A percentile compares a stretch with the other conserved stretches of the same genome.
These are phyloP conservation scores for Antennarius maculatus DNA, from an alignment of 2,797 vertebrate species.

Conservation along the genomic window DNA sequence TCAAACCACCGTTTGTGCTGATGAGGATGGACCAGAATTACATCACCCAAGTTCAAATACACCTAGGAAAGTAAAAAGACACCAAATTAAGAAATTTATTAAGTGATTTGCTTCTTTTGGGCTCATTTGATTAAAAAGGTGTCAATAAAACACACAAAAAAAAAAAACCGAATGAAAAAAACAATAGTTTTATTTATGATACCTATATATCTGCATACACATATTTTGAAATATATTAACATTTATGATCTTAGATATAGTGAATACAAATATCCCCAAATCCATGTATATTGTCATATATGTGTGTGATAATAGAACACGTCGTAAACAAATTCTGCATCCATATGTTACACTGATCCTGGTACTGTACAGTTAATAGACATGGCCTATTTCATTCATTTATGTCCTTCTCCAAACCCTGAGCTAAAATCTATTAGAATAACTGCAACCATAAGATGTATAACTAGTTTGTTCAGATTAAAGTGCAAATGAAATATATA, in stretches of 20 bases:
- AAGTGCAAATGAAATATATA: conserved; percentile 59
- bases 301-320: conserved; percentile 74
- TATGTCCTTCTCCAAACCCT: conserved; percentile 54
- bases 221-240: conserved; percentile 79
- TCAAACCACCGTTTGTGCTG: too few relatives aligned
- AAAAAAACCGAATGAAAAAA: conserved; percentile 67
- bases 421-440: conserved; percentile 58
- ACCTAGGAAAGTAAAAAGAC: too few relatives aligned
- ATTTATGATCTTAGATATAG: conserved; percentile 77
- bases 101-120: too few relatives aligned
- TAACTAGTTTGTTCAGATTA: conserved; percentile 52
- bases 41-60: too few relatives aligned
- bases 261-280: conserved; percentile 83
- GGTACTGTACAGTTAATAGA: conserved; percentile 62
- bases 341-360: conserved; percentile 72
- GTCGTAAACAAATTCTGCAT: conserved; percentile 63
- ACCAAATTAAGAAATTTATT: too few relatives aligned
- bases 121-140: background rate
- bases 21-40: too few relatives aligned
- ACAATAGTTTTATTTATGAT: conserved; percentile 74
- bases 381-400: conserved; percentile 68
- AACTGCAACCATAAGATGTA: conserved; percentile 42
- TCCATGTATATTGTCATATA: conserved; percentile 68
- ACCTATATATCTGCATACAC: conserved; percentile 77
- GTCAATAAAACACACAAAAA: conserved; percentile 23